These are phyloP conservation scores for Hypothenemus hampei DNA, from an alignment of 1,140 invertebrate genomes.

Conservation along the genomic window DNA sequence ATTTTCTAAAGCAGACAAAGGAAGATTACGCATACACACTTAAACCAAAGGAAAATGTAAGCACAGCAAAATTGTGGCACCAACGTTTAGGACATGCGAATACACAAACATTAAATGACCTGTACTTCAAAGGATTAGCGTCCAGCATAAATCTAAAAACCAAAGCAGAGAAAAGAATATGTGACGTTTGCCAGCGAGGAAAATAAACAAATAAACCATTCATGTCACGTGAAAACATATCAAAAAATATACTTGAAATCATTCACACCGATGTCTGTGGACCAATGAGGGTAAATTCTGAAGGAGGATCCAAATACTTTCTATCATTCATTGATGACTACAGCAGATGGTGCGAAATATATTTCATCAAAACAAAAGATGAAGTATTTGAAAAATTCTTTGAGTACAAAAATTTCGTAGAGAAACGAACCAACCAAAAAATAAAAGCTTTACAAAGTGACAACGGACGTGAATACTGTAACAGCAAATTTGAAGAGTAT, in stretches of 20 bases:
- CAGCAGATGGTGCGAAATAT: conserved; percentile 36
- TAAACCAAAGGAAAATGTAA: too few species aligned
- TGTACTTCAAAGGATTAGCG: conserved; percentile 21
- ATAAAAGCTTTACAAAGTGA: conserved; percentile 37
- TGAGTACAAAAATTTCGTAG: conserved; percentile 36
- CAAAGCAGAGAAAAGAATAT: conserved; percentile 6
- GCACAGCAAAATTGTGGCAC: too few species aligned
- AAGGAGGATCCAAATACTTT: conserved; percentile 38
- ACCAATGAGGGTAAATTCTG: conserved; percentile 27
- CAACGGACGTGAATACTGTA: conserved; percentile 43
- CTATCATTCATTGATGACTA: conserved; percentile 45
- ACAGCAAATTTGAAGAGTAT: conserved; percentile 29
- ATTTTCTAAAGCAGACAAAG: too few species aligned
- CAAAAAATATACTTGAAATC: conserved; percentile 21
- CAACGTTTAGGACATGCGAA: conserved; percentile 24
- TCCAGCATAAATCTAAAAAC: conserved; percentile 8
- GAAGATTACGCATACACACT: too few species aligned
- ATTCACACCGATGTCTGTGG: conserved; percentile 27
- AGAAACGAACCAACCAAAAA: conserved; percentile 38
- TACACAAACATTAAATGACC: conserved; percentile 15
- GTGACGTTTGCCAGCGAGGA: conserved; percentile 28
- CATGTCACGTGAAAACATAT: conserved; percentile 12
- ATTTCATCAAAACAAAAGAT: conserved; percentile 40
- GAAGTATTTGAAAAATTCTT: conserved; percentile 33
- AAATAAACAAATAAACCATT: conserved; percentile 26